Evolutionary conservation across 2,113 vertebrate genomes (phyloP), one percentile per base, ranked within the genome.

Genomic region (Melospiza melodia): DNA sequence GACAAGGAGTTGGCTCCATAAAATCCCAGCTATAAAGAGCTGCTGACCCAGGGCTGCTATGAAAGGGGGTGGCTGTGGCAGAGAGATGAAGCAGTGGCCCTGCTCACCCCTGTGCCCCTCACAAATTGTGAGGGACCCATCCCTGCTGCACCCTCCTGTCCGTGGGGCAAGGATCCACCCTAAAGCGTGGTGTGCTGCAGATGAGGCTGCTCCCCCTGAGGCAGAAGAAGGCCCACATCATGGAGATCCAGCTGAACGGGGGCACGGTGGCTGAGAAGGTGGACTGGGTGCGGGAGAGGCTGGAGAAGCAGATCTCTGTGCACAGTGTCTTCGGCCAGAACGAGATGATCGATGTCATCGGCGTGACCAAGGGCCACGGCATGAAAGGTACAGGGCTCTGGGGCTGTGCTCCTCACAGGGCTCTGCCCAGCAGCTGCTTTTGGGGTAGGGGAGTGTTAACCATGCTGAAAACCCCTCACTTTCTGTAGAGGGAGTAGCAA

Each of bases 191-290:
- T 57, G 52, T 84, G 8, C 76, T 31, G 66, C 96, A 98, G 98
- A 98, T 98, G 98, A 98, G 97, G 95, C 97, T 98, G 86, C 98
- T 98, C 31, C 98, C 98, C 0, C 96, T 98, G 93, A 81, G 97
- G 48, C 98, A 98, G 95, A 98, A 98, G 96, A 98, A 98, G 77
- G 98, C 98, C 39, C 98, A 98, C 3, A 91, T 98, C 55, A 98
- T 98, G 98, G 98, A 98, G 96, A 97, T 98, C 76, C 98, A 98
- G 96, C 83, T 98, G 94, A 98, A 98, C 0, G 98, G 98, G 0
- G 98, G 98, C 14, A 97, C 98, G 0, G 97, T 98, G 94, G 96
- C 98, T 1, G 98, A 98, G 59, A 98, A 98, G 90, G 98, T 98
- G 6, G 98, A 98, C 86, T 98, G 98, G 98, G 98, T 97, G 1